Evolutionary conservation across 2,113 vertebrate genomes (phyloP).

Genomic region (Globicephala melas): DNA sequence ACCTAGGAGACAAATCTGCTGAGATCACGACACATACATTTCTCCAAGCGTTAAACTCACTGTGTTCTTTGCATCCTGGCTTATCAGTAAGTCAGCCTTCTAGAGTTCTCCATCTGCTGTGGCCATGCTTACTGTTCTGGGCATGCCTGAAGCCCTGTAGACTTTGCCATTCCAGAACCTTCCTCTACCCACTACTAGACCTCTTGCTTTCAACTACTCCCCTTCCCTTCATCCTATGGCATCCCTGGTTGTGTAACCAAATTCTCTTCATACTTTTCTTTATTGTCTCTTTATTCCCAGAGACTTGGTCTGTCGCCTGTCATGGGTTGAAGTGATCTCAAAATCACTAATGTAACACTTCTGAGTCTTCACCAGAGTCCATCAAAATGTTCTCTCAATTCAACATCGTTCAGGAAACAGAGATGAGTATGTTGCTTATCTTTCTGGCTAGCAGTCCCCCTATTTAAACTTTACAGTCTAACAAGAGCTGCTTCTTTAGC

Average conservation of each 20-base stretch:
- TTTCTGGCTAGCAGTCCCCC: background rate
- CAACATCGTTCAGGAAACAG: background rate
- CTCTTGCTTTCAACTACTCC: background rate
- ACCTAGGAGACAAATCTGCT: background rate
- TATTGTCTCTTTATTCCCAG: background rate
- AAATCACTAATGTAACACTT: background rate
- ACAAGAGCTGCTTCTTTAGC: background rate
- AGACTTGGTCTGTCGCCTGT: background rate
- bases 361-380: background rate
- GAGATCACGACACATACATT: background rate
- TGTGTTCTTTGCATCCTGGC: no score
- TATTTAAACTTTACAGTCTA: background rate
- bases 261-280: background rate
- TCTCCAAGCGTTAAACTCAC: background rate
- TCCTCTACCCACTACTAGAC: background rate
- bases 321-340: background rate
- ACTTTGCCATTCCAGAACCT: background rate
- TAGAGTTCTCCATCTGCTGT: background rate
- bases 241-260: background rate
- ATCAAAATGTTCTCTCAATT: background rate
- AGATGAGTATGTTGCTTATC: background rate
- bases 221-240: no score
- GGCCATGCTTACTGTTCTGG: background rate
- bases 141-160: no score
- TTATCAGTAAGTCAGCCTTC: no score